phyloP scores from a whole-genome alignment of 1,140 invertebrate genomes.

The Zaprionus gabonicus region DNA sequence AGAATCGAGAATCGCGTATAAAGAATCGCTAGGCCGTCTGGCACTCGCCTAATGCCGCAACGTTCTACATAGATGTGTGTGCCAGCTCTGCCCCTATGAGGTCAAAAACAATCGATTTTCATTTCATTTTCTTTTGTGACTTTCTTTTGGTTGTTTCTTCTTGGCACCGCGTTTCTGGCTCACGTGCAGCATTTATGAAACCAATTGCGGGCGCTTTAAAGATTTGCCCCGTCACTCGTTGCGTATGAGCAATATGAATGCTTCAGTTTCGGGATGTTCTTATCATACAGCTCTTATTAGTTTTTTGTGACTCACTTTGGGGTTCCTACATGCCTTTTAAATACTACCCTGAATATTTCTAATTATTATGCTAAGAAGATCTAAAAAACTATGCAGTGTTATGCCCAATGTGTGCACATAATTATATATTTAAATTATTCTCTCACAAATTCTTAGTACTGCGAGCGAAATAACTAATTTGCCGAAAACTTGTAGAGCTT shows the following conservation, averaged over 20 bases:
- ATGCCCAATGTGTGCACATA: background rate
- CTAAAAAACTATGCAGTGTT: background rate
- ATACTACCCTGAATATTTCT: too few relatives aligned
- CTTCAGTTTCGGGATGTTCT: slow-evolving; percentile 15
- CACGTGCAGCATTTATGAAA: slow-evolving; percentile 58
- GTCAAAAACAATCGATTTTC: slow-evolving; percentile 82
- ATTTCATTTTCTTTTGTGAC: slow-evolving; percentile 45
- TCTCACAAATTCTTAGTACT: background rate
- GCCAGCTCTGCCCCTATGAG: slow-evolving; percentile 64
- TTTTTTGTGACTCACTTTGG: background rate
- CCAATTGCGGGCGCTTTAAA: slow-evolving; percentile 29
- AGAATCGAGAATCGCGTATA: slow-evolving; percentile 29
- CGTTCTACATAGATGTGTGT: slow-evolving; percentile 60
- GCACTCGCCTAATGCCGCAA: slow-evolving; percentile 54
- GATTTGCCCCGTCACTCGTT: slow-evolving; percentile 28
- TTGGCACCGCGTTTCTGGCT: slow-evolving; percentile 37
- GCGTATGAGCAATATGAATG: slow-evolving; percentile 57
- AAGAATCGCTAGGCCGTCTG: slow-evolving; percentile 26
- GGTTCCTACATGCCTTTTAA: background rate
- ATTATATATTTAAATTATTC: background rate
- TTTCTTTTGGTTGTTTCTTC: slow-evolving; percentile 36
- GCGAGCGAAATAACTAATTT: slow-evolving; percentile 11
- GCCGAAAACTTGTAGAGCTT: slow-evolving; percentile 1
- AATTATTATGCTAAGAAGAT: background rate
- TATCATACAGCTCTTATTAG: slow-evolving; percentile 31